Evolutionary conservation across 2,888 invertebrate species (phyloP), one percentile per base, ranked within the genome.

Genomic region (Aproaerema taeniolella): DNA sequence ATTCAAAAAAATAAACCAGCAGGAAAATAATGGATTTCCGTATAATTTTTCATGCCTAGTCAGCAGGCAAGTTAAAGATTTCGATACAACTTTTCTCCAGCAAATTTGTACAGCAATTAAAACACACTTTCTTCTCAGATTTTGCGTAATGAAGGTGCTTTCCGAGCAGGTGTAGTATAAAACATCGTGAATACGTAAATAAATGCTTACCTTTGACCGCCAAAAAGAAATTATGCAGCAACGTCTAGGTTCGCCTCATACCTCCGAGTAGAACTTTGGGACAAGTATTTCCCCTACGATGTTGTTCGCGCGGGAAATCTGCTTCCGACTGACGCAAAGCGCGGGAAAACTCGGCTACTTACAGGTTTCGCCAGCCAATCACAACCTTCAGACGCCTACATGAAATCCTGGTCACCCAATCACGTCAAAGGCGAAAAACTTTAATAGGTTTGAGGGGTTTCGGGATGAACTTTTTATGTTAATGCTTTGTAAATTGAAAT

Each of bases 361-460:
- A 85, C 80, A 67, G 49, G 41, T 35, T 33, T 35, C 7, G 38
- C 40, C 59, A 49, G 46, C 85, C 85, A 85, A 83, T 83, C 61
- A 56, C 52, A 46, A 49, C 42, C 46, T 35, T 38, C 61, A 61
- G 47, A 74, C 80, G 76, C 81, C 80, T 77, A 74, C 78, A 66
- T 69, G 46, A 39, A 50, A 52, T 50, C 47, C 26, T 28, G 20
- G 14, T 43, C 47, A 17, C 44, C 85, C 82, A 85, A 83, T 82
- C 63, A 44, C 53, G 47, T 39, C 46, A 66, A 66, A 73, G 72
- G 71, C 58, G 64, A 74, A 57, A 77, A 74, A 74, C 62, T 81
- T 82, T 79, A 82, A 81, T 74, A 75, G 71, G 75, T 70, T 82
- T n/a, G n/a, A n/a, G n/a, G n/a, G n/a, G n/a, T 82, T 75, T 71